phyloP scores from a whole-genome alignment of 1,140 invertebrate genomes.

The Sesamia nonagrioides region DNA sequence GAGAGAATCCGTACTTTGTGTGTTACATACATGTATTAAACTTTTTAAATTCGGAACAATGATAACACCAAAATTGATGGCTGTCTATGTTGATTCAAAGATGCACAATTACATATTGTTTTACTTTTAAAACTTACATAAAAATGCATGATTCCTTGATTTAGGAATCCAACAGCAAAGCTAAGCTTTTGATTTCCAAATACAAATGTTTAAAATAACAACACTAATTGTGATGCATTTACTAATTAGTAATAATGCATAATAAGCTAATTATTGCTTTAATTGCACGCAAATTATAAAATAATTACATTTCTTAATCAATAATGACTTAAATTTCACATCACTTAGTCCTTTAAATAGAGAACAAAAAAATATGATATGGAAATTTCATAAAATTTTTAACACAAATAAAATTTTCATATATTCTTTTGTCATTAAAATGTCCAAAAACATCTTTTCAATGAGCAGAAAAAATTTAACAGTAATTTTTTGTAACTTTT shows the following conservation, averaged over 20 bases:
- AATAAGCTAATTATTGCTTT: constrained; percentile 31
- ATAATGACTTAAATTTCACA: constrained; percentile 40
- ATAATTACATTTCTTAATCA: not conserved
- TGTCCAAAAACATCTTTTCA: not conserved
- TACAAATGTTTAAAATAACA: too few species aligned
- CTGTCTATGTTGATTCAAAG: too few species aligned
- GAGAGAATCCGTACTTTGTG: too few species aligned
- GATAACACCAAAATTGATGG: too few species aligned
- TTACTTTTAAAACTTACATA: too few species aligned
- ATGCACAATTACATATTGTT: too few species aligned
- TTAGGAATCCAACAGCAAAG: too few species aligned
- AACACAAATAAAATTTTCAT: not conserved
- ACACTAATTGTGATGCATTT: not conserved
- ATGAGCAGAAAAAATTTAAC: not conserved
- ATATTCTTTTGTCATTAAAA: not conserved
- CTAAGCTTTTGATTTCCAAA: too few species aligned
- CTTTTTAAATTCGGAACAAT: too few species aligned
- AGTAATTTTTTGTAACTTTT: not conserved
- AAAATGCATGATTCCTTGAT: too few species aligned
- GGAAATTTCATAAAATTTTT: not conserved
- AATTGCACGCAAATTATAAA: constrained; percentile 6
- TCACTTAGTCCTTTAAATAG: constrained; percentile 16
- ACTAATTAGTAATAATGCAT: constrained; percentile 5
- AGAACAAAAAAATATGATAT: not conserved
- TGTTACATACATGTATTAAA: too few species aligned